phyloP scores from a whole-genome alignment of 2,888 invertebrate species.

The Athrips mouffetella region DNA sequence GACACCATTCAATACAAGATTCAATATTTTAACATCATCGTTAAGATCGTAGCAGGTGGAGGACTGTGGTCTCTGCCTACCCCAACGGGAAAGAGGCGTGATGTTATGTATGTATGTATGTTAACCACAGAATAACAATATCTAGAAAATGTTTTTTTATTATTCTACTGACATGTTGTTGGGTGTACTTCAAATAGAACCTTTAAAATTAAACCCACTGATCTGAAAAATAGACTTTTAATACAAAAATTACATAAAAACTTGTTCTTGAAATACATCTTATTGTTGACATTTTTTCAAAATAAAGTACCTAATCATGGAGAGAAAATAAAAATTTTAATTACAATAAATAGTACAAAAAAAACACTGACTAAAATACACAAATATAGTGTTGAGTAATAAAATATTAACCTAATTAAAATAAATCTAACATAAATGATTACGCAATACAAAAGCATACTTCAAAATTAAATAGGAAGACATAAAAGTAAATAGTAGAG shows the following conservation, averaged over 20 bases:
- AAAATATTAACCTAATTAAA: too few relatives aligned
- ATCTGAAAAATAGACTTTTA: conserved; percentile 69
- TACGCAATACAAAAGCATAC: conserved; percentile 68
- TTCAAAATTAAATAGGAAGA: conserved; percentile 59
- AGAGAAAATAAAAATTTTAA: conserved; percentile 45
- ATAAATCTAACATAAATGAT: conserved; percentile 53
- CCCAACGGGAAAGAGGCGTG: too few relatives aligned
- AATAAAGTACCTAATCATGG: conserved; percentile 41
- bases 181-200: too few relatives aligned
- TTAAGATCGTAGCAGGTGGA: too few relatives aligned
- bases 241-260: conserved; percentile 63
- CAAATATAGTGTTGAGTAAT: conserved; percentile 42
- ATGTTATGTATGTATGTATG: too few relatives aligned
- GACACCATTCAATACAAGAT: too few relatives aligned
- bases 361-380: conserved; percentile 27
- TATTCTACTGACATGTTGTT: too few relatives aligned
- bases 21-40: too few relatives aligned
- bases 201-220: background rate
- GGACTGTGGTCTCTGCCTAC: too few relatives aligned
- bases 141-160: too few relatives aligned
- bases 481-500: conserved; percentile 51
- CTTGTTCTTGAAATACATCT: conserved; percentile 60
- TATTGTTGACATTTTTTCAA: conserved; percentile 50
- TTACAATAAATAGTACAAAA: conserved; percentile 44
- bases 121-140: too few relatives aligned